Base-by-base conservation (phyloP, 30 jellyfish, hydroid and myxozoan genomes). In the Pseudorhiza aurosa region DNA sequence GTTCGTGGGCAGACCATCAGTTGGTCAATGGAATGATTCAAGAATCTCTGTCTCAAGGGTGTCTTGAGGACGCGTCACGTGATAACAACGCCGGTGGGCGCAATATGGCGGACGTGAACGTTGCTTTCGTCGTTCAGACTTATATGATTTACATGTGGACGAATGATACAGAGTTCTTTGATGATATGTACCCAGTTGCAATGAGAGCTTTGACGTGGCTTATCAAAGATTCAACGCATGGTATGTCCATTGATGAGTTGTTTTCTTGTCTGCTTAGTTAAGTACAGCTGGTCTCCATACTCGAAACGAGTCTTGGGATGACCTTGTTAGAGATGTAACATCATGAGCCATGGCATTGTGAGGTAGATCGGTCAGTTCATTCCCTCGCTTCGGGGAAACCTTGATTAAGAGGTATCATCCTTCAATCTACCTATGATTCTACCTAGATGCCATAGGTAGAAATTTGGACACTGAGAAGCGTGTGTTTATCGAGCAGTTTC, bases 1-100 rank as follows among this genome's bases (percentile, higher is more conserved):
- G 85, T 14, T 65, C 96, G 8, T 94, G 99, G 99, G 99, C 99
- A 14, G 97, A 94, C n/a, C 99, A 94, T 65, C 99, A 94, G 76
- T 65, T 87, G 49, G 65, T 75, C 4, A 81, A 87, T 57, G 99
- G 99, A 12, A 87, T 94, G 99, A 94, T 94, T 18, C 97, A 94
- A 76, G 99, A 94, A 58, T 94, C 99, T 15, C 50, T 94, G 32
- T 87, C 99, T 10, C 79, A 53, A 74, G 99, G 99, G 70, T 94
- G 99, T 67, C 87, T 94, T 37, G 99, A 94, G 30, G 99, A 94
- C 56, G 74, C 99, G 3, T 29, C 92, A 0, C 81, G 85, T 72
- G 99, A 94, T 60, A 97, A 96, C 0, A 74, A 37, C 15, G 97
- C 97, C 24, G 99, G 99, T 4, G 99, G 99, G 39, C 65, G 99